Conservation (phyloP, 2,888 invertebrate species). For the Lampropteryx suffumata region DNA sequence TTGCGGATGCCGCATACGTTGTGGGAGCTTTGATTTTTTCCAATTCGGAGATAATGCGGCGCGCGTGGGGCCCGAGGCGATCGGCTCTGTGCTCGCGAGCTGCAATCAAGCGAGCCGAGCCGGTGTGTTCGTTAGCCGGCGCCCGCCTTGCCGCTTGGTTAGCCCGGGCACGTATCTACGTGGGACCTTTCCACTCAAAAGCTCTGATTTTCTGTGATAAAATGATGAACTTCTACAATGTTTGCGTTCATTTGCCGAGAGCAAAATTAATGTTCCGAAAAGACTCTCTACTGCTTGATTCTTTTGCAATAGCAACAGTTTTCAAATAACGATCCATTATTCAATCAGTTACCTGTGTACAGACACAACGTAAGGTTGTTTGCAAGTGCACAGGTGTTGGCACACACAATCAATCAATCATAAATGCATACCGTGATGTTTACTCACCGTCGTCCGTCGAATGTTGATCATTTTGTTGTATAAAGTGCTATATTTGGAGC, state of each 20-base stretch:
- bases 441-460: slow-evolving; percentile 11
- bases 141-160: slow-evolving; percentile 65
- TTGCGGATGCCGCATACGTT: slow-evolving; percentile 75
- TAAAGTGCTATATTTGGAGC: slow-evolving; percentile 38
- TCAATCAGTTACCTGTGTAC: slow-evolving; percentile 19
- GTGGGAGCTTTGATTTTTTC: slow-evolving; percentile 79
- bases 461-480: slow-evolving; percentile 18
- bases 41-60: slow-evolving; percentile 78
- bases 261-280: slow-evolving; percentile 43
- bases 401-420: slow-evolving; percentile 23
- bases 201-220: slow-evolving; percentile 74
- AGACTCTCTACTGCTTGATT: slow-evolving; percentile 1
- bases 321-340: slow-evolving; percentile 3
- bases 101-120: slow-evolving; percentile 69
- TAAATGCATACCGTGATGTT: slow-evolving; percentile 20
- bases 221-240: slow-evolving; percentile 65
- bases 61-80: slow-evolving; percentile 68
- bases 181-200: slow-evolving; percentile 75
- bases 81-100: slow-evolving; percentile 51
- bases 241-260: slow-evolving; percentile 58
- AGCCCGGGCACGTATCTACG: slow-evolving; percentile 73
- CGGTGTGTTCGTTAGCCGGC: slow-evolving; percentile 58
- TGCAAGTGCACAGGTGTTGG: slow-evolving; percentile 20
- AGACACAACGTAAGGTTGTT: slow-evolving; percentile 18
- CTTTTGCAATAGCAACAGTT: slow-evolving; percentile 13